A percentile compares a stretch with the other conserved stretches of the same genome.
These are phyloP conservation scores for Porphyrio hochstetteri DNA, from an alignment of 2,113 vertebrate species.

Conservation along the genomic window DNA sequence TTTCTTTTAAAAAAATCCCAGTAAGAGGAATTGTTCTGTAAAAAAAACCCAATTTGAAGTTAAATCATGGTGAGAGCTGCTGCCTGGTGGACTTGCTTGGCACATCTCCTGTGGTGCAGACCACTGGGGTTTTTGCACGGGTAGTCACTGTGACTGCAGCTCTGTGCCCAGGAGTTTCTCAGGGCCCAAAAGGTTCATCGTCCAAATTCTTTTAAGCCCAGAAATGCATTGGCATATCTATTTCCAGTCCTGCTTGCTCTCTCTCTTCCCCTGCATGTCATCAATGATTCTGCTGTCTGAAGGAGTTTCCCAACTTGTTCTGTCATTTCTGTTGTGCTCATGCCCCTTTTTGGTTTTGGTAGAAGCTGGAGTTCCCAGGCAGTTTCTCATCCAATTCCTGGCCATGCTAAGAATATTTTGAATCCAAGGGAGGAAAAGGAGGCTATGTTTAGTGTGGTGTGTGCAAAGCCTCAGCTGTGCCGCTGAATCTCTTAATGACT, in stretches of 20 bases:
- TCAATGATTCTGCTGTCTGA: not conserved
- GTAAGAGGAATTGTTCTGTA: not conserved
- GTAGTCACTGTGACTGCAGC: not conserved
- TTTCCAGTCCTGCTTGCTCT: not conserved
- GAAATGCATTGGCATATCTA: not conserved
- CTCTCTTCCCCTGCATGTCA: not conserved
- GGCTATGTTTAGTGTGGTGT: not conserved
- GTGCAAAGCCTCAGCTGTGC: not conserved
- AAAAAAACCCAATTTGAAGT: not conserved
- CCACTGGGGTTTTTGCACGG: not conserved
- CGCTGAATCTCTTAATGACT: not conserved
- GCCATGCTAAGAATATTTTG: not conserved
- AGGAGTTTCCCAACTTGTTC: not conserved
- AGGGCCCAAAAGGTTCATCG: accelerated
- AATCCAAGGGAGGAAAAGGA: not conserved
- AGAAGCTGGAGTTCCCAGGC: not conserved
- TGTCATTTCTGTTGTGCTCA: not conserved
- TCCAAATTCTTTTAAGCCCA: not conserved
- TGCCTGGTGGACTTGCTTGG: not conserved
- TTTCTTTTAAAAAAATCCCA: not conserved
- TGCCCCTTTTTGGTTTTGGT: not conserved
- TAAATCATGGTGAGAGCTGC: not conserved
- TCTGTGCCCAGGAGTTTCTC: not conserved
- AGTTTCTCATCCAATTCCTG: not conserved
- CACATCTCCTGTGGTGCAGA: not conserved